Evolutionary conservation across 2,797 vertebrate genomes (phyloP).

Genomic region (Molothrus aeneus): DNA sequence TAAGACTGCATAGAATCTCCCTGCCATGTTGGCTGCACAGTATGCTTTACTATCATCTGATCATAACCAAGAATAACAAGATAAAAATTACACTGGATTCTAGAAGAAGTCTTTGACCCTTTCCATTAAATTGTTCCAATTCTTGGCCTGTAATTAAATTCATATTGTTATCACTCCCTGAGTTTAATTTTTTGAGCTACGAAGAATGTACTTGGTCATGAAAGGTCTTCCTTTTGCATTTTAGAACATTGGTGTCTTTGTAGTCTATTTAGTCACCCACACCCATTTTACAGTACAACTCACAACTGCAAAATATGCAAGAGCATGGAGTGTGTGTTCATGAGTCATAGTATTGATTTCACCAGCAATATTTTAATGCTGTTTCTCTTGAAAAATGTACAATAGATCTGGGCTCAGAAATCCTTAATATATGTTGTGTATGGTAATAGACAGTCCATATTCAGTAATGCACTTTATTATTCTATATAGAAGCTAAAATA

Average conservation of each 20-base stretch:
- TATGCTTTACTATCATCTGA: background rate
- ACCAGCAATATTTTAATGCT: background rate
- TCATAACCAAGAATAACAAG: background rate
- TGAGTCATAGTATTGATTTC: constrained; percentile 9
- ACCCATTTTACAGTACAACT: background rate
- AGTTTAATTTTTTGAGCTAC: background rate
- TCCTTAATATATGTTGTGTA: background rate
- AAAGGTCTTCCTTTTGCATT: background rate
- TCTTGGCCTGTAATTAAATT: constrained; percentile 29
- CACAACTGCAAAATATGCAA: background rate
- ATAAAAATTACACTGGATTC: background rate
- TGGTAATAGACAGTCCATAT: background rate
- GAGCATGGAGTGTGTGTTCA: background rate
- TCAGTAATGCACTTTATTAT: background rate
- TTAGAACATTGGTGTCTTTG: background rate
- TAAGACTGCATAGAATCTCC: background rate
- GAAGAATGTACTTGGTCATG: background rate
- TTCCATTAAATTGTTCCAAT: constrained; percentile 22
- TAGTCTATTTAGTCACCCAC: background rate
- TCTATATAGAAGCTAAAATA: background rate
- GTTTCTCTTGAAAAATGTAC: constrained; percentile 5
- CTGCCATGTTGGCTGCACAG: background rate
- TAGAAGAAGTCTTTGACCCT: background rate
- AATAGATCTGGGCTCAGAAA: background rate
- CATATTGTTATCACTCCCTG: background rate